Percentiles rank a stretch among this genome's conserved stretches.
Evolutionary conservation across 35 echinoderm and acorn worm genomes (phyloP).

Genomic region (Holothuria glaberrima): DNA sequence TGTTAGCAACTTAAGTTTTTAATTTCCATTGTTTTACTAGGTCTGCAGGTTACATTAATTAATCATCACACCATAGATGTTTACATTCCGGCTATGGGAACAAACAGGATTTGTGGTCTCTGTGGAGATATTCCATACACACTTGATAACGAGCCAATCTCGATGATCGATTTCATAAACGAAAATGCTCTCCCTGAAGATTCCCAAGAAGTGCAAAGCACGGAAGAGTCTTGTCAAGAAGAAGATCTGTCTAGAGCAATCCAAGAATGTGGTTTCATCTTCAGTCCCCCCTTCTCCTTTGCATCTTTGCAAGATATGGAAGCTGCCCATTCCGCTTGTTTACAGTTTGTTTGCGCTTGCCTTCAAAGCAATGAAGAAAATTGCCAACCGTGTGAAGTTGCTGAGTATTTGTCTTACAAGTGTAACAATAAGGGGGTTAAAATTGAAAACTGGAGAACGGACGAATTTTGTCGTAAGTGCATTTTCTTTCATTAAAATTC

Average conservation of each 20-base stretch:
- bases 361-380: background rate
- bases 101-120: background rate
- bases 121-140: conserved; percentile 23
- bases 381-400: conserved; percentile 30
- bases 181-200: conserved; percentile 10
- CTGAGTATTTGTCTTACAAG: conserved; percentile 26
- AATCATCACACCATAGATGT: background rate
- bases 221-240: background rate
- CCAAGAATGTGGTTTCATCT: background rate
- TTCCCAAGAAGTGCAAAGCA: background rate
- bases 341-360: background rate
- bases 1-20: too few species aligned
- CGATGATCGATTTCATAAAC: conserved; percentile 2
- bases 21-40: background rate
- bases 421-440: conserved; percentile 11
- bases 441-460: conserved; percentile 22
- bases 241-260: background rate
- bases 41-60: background rate
- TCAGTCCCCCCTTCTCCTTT: background rate
- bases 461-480: conserved; percentile 33
- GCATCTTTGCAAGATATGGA: background rate
- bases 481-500: background rate
- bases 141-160: background rate
- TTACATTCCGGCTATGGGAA: background rate
- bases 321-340: background rate